Percentiles rank a stretch among this genome's conserved stretches.
Evolutionary conservation across 2,797 vertebrate species (phyloP).

Genomic region (Chaenodraco wilsoni): DNA sequence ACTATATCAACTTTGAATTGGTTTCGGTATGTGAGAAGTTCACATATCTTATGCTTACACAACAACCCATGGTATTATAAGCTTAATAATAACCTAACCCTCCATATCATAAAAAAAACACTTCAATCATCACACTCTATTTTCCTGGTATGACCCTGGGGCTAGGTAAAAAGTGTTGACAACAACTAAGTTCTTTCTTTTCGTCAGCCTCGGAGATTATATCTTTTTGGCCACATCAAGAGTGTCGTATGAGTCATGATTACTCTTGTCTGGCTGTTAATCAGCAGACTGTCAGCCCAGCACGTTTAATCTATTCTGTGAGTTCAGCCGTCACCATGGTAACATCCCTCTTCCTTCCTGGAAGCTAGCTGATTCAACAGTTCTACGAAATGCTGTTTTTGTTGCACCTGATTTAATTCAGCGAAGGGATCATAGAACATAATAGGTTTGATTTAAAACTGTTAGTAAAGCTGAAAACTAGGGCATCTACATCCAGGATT

Average conservation of each 20-base stretch:
- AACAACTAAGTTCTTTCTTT: too few relatives aligned
- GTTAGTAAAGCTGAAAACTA: too few relatives aligned
- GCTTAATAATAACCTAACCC: too few relatives aligned
- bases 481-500: too few relatives aligned
- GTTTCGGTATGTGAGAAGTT: too few relatives aligned
- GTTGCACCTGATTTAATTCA: neutral
- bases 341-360: constrained; percentile 6
- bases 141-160: too few relatives aligned
- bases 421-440: neutral
- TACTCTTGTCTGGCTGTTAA: neutral
- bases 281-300: neutral
- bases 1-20: neutral
- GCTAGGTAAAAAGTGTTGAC: too few relatives aligned
- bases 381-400: neutral
- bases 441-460: too few relatives aligned
- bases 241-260: neutral
- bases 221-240: neutral
- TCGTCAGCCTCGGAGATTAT: neutral
- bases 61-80: too few relatives aligned
- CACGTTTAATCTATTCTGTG: neutral
- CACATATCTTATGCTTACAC: too few relatives aligned
- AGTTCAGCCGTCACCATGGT: neutral
- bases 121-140: too few relatives aligned
- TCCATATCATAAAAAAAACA: too few relatives aligned
- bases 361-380: neutral